phyloP scores from a whole-genome alignment of 2,113 vertebrate genomes.

The Urocynchramus pylzowi region DNA sequence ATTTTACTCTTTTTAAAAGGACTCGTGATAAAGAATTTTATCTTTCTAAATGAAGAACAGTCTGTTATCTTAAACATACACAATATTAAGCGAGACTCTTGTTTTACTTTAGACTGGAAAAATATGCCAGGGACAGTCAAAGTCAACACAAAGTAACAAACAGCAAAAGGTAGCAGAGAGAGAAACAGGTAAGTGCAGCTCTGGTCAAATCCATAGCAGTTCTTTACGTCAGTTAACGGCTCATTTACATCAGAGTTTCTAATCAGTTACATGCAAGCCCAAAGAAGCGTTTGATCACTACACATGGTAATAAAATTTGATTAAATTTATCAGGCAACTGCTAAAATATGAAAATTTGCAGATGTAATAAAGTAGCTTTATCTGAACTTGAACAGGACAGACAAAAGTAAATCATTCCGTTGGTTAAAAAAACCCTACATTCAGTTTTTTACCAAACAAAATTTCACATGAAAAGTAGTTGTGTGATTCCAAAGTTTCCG shows the following conservation, averaged over 20 bases:
- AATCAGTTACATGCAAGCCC: constrained; percentile 88
- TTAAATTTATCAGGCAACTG: constrained; percentile 84
- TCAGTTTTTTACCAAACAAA: constrained; percentile 83
- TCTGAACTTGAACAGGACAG: constrained; percentile 79
- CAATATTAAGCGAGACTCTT: constrained; percentile 72
- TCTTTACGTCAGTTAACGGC: constrained; percentile 77
- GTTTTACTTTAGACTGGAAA: constrained; percentile 76
- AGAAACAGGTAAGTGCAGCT: constrained; percentile 84
- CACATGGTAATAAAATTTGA: constrained; percentile 83
- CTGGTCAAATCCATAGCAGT: constrained; percentile 83
- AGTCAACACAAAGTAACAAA: constrained; percentile 77
- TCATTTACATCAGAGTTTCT: constrained; percentile 84
- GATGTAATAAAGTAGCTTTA: constrained; percentile 79
- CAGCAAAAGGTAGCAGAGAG: constrained; percentile 70
- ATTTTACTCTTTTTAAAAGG: constrained; percentile 69
- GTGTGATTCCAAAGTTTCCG: constrained; percentile 74
- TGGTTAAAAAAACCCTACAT: constrained; percentile 78
- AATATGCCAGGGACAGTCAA: constrained; percentile 76
- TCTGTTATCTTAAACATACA: constrained; percentile 74
- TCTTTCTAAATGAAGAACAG: constrained; percentile 67
- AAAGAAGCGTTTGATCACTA: constrained; percentile 84
- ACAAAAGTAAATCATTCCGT: constrained; percentile 78
- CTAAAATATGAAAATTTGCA: constrained; percentile 83
- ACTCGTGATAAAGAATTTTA: constrained; percentile 50
- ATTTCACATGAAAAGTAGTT: constrained; percentile 79